Evolutionary conservation across 1,140 invertebrate species (phyloP).

Genomic region (Megalopta genalis): DNA sequence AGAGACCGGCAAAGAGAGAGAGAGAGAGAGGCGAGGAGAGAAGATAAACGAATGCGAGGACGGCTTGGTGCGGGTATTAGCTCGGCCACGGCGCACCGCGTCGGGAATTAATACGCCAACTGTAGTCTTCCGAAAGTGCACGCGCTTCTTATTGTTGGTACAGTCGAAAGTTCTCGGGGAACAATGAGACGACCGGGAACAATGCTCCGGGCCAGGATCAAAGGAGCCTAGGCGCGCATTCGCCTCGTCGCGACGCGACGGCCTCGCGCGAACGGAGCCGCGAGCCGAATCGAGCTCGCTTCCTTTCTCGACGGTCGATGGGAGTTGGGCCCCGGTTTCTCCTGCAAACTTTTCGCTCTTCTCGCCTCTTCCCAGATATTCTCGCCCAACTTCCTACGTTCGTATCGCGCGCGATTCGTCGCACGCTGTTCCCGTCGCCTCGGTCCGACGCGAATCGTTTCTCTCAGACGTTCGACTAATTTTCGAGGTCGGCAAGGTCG

Average conservation of each 20-base stretch:
- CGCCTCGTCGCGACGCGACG: constrained; percentile 53
- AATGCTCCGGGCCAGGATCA: constrained; percentile 37
- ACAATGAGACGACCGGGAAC: constrained; percentile 51
- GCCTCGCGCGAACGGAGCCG: constrained; percentile 22
- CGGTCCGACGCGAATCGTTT: too few relatives aligned
- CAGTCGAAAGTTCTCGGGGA: constrained; percentile 43
- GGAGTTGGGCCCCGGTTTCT: too few relatives aligned
- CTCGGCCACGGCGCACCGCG: neutral
- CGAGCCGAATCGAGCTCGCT: neutral
- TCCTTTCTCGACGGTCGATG: too few relatives aligned
- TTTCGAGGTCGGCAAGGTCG: too few relatives aligned
- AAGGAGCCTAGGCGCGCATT: constrained; percentile 47
- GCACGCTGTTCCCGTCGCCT: too few relatives aligned
- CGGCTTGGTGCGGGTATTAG: neutral
- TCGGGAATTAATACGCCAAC: constrained; percentile 20
- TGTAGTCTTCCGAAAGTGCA: constrained; percentile 4
- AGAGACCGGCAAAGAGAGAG: neutral
- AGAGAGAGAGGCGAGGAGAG: too few relatives aligned
- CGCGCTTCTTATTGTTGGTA: constrained; percentile 54
- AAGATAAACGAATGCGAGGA: constrained; percentile 1
- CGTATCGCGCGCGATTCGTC: too few relatives aligned
- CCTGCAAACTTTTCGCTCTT: too few relatives aligned
- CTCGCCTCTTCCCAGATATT: too few relatives aligned
- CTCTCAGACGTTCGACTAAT: too few relatives aligned
- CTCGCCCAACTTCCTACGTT: too few relatives aligned